Percentiles rank a stretch among this genome's conserved stretches.
These are phyloP conservation scores for Siniperca undulata DNA, from an alignment of 2,797 vertebrate genomes.

Conservation along the genomic window DNA sequence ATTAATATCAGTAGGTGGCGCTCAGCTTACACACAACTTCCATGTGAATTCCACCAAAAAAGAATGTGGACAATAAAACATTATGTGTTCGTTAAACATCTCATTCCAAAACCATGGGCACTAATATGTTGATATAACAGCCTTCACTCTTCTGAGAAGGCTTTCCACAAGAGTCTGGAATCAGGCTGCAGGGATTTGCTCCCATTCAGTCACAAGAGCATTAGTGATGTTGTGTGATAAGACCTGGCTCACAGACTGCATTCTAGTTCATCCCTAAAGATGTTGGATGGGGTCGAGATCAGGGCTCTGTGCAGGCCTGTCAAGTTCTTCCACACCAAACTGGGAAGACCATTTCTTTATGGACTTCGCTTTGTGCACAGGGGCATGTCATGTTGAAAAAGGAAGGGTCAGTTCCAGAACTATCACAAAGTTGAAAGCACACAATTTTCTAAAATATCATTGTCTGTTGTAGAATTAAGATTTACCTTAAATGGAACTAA, in stretches of 20 bases:
- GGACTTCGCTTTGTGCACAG: not conserved
- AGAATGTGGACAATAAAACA: not conserved
- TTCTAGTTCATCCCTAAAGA: not conserved
- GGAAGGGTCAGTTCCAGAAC: not conserved
- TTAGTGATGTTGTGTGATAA: slow-evolving; percentile 5
- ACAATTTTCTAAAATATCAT: not conserved
- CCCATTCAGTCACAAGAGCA: slow-evolving; percentile 6
- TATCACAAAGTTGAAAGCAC: not conserved
- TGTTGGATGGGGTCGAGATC: not conserved
- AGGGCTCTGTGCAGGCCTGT: not conserved
- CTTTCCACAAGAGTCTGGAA: slow-evolving; percentile 15
- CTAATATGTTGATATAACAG: slow-evolving; percentile 5
- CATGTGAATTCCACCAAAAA: not conserved
- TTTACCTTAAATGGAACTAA: not conserved
- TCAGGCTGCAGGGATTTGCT: slow-evolving; percentile 6
- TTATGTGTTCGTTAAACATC: not conserved
- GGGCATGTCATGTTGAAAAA: not conserved
- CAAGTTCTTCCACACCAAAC: not conserved
- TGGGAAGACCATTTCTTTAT: not conserved
- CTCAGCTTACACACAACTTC: not conserved
- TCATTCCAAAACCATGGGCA: not conserved
- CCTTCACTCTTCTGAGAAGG: slow-evolving; percentile 7
- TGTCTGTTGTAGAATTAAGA: not conserved
- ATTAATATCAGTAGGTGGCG: not conserved
- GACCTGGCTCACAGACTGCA: not conserved